Evolutionary conservation across 2,113 vertebrate species (phyloP).

Genomic region (Saguinus imperator): DNA sequence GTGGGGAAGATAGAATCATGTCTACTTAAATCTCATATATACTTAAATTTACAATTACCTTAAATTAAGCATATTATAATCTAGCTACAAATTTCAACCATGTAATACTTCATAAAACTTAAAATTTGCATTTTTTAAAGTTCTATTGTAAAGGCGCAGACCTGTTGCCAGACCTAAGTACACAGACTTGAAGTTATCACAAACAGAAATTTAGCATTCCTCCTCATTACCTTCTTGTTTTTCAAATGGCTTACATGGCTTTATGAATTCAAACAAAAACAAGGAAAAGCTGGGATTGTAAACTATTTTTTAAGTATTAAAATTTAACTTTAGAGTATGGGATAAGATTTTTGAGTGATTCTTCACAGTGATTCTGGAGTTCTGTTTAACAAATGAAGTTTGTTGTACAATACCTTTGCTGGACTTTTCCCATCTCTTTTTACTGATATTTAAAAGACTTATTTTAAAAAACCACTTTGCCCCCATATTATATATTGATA

Average conservation of each 20-base stretch:
- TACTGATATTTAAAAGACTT: background rate
- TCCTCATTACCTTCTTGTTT: background rate
- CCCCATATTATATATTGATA: background rate
- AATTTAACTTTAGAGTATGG: background rate
- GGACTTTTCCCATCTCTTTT: background rate
- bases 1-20: constrained; percentile 37
- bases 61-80: constrained; percentile 41
- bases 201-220: constrained; percentile 20
- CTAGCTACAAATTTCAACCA: constrained; percentile 34
- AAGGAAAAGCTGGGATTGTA: background rate
- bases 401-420: background rate
- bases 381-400: background rate
- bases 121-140: background rate
- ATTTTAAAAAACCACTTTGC: background rate
- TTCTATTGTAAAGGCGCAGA: constrained; percentile 33
- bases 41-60: background rate
- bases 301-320: background rate
- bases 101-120: background rate
- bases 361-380: background rate
- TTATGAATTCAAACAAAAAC: background rate
- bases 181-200: background rate
- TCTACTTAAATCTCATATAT: constrained; percentile 38
- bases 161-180: background rate
- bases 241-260: background rate
- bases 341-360: background rate